Evolutionary conservation across 2,113 vertebrate genomes (phyloP).

Genomic region (Dipodomys spectabilis): DNA sequence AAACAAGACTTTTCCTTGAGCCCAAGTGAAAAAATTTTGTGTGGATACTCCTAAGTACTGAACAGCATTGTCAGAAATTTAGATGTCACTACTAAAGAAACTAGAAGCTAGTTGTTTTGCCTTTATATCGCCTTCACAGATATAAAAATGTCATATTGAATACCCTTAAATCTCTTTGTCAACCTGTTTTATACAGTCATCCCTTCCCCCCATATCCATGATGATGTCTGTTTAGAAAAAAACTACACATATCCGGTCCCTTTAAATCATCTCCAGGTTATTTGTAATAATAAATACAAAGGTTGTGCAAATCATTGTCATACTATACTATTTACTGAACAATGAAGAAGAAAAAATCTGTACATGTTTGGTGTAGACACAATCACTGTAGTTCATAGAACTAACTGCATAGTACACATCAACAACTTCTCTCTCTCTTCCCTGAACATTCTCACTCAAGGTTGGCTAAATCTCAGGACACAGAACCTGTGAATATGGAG

Average conservation of each 20-base stretch:
- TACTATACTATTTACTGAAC: neutral
- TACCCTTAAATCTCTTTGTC: neutral
- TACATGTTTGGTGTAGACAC: neutral
- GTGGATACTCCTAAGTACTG: neutral
- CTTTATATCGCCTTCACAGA: neutral
- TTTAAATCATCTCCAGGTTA: neutral
- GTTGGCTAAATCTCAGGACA: neutral
- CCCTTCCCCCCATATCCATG: neutral
- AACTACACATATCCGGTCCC: neutral
- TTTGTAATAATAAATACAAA: neutral
- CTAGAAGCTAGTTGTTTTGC: constrained; percentile 5
- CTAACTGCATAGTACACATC: neutral
- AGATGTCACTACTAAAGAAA: neutral
- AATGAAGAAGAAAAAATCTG: neutral
- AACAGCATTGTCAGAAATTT: neutral
- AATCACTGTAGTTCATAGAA: neutral
- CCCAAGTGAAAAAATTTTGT: neutral
- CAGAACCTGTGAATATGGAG: neutral
- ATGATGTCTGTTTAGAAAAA: neutral
- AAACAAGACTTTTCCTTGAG: neutral
- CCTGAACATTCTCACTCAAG: neutral
- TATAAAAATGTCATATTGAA: neutral
- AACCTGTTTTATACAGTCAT: neutral
- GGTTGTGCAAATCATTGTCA: neutral
- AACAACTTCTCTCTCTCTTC: neutral